Base-by-base conservation (phyloP, 2,888 invertebrate genomes). In the Pristionchus arcanus region DNA sequence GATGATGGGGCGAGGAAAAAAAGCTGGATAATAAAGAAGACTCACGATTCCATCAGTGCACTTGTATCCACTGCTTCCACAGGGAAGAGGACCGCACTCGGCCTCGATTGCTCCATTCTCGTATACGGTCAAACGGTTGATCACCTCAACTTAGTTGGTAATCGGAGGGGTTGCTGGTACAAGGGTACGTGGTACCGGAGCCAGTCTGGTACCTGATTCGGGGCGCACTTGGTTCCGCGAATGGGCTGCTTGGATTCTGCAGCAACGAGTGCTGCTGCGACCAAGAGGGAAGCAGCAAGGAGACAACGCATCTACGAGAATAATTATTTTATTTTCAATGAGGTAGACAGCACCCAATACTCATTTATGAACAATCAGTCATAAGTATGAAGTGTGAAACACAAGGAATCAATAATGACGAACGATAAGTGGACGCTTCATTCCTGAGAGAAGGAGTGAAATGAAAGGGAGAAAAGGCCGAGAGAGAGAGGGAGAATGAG, bases 31-130 rank as follows among this genome's bases (percentile, higher is more conserved):
- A 42, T 42, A n/a, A 13, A 42, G 16, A 0, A 55, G 9, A 81
- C 83, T n/a, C 0, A 89, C 89, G 15, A n/a, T 31, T 74, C 74
- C 87, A 55, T 88, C 87, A 34, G 53, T 74, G 63, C 91, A 93
- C 90, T 90, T 84, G 90, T 90, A 90, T 91, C 92, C 95, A 63
- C 93, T 90, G 28, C 90, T 87, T 89, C 95, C 94, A 88, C 95
- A 95, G 13, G 95, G 95, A 87, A 94, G 93, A n/a, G 94, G 95
- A 16, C 95, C 95, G 74, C 95, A 95, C 90, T 95, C 95, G 21
- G 94, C 95, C 87, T 95, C 95, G 42, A 95, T 92, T 28, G 94
- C 94, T 55, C 95, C 95, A 84, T 95, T 94, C 85, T 95, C 95
- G 90, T 93, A 95, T 71, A 95, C 94, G 13, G 95, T 94, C 84